phyloP scores from a whole-genome alignment of 2,797 vertebrate genomes.

The Pempheris klunzingeri region DNA sequence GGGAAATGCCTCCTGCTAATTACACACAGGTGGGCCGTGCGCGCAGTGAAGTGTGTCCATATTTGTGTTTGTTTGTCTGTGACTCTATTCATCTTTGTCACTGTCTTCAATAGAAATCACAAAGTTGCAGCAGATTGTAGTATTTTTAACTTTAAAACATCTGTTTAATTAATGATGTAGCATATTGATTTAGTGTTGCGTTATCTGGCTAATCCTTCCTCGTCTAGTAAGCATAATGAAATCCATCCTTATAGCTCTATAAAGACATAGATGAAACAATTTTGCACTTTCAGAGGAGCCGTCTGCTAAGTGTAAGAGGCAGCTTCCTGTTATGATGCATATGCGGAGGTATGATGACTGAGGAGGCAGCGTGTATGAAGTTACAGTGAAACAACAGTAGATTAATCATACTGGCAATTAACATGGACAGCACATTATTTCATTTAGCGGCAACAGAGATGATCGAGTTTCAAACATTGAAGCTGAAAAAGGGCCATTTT shows the following conservation, averaged over 20 bases:
- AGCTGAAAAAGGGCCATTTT: slow-evolving; percentile 33
- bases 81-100: slow-evolving; percentile 57
- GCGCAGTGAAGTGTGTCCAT: slow-evolving; percentile 48
- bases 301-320: slow-evolving; percentile 18
- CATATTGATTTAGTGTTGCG: slow-evolving; percentile 13
- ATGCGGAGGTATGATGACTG: slow-evolving; percentile 22
- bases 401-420: slow-evolving; percentile 66
- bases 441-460: slow-evolving; percentile 41
- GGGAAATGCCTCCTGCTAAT: slow-evolving; percentile 86
- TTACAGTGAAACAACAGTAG: slow-evolving; percentile 54
- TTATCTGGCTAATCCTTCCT: slow-evolving; percentile 20
- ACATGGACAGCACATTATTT: slow-evolving; percentile 55
- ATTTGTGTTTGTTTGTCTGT: slow-evolving; percentile 64
- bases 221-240: slow-evolving; percentile 20
- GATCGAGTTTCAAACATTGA: slow-evolving; percentile 54
- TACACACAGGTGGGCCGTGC: slow-evolving; percentile 83
- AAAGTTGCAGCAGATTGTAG: background rate
- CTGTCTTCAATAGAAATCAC: slow-evolving; percentile 26
- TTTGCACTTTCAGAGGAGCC: slow-evolving; percentile 3
- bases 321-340: slow-evolving; percentile 36
- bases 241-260: slow-evolving; percentile 12
- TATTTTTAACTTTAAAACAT: slow-evolving; percentile 35
- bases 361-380: slow-evolving; percentile 37
- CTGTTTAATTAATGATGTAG: slow-evolving; percentile 5
- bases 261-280: slow-evolving; percentile 32